A percentile compares a stretch with the other conserved stretches of the same genome.
phyloP scores from a whole-genome alignment of 2,113 vertebrate genomes.

The Orthonyx spaldingii region DNA sequence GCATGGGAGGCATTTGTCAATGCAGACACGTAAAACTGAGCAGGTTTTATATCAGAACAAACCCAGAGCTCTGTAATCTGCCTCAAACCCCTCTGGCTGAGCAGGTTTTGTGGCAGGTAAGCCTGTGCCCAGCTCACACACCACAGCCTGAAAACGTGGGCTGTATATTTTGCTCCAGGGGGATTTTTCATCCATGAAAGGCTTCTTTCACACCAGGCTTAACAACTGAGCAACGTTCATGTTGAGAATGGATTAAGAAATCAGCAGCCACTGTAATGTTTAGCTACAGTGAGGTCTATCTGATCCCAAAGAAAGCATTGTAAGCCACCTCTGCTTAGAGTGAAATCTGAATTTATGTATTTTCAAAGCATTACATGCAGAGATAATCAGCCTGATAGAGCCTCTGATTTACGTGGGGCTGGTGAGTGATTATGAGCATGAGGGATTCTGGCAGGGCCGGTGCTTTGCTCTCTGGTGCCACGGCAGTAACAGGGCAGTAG shows the following conservation, averaged over 20 bases:
- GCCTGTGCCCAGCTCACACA: not conserved
- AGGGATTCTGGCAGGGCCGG: not conserved
- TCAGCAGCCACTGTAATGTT: not conserved
- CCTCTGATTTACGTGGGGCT: not conserved
- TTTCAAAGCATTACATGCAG: slow-evolving; percentile 36
- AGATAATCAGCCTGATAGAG: slow-evolving; percentile 37
- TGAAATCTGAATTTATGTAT: slow-evolving; percentile 45
- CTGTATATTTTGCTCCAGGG: slow-evolving; percentile 8
- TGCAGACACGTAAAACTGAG: not conserved
- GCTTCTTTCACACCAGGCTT: slow-evolving; percentile 34
- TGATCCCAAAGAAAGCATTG: slow-evolving; percentile 36
- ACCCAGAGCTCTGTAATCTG: not conserved
- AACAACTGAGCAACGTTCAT: not conserved
- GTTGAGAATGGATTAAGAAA: slow-evolving; percentile 39
- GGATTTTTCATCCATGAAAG: slow-evolving; percentile 10
- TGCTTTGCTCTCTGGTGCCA: not conserved
- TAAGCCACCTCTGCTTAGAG: slow-evolving; percentile 9
- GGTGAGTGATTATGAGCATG: not conserved
- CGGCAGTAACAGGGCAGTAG: not conserved
- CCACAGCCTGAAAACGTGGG: not conserved
- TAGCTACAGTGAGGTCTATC: not conserved
- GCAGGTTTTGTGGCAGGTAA: not conserved
- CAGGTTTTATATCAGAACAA: not conserved
- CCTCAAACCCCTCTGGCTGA: not conserved
- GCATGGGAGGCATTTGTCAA: not conserved